These are phyloP conservation scores for Trichechus manatus DNA, from an alignment of 2,113 vertebrate genomes.

Conservation along the genomic window DNA sequence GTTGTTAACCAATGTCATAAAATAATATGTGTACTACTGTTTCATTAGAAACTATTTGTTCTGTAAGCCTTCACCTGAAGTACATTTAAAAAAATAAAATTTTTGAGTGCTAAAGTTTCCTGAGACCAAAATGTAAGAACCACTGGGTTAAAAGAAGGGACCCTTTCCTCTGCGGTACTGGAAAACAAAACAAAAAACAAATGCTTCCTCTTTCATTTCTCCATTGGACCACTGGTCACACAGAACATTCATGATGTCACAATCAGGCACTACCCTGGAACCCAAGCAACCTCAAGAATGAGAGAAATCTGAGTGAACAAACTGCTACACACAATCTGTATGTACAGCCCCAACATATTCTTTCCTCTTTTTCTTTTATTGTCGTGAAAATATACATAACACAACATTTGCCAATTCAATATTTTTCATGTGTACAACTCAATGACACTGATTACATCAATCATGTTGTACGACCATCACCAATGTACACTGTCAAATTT, in stretches of 20 bases:
- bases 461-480: neutral
- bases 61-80: too few species aligned
- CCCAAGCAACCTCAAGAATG: neutral
- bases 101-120: neutral
- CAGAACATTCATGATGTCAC: neutral
- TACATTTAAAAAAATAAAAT: neutral
- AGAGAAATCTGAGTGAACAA: neutral
- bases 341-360: neutral
- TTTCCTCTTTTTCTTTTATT: neutral
- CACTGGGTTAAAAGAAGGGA: neutral
- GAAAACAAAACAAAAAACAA: constrained; percentile 27
- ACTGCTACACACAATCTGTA: neutral
- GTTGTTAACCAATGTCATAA: too few species aligned
- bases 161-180: neutral
- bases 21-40: too few species aligned
- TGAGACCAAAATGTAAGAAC: neutral
- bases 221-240: neutral
- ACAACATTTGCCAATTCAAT: neutral
- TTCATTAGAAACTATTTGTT: too few species aligned
- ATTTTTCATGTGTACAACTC: neutral
- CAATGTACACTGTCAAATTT: neutral
- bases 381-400: neutral
- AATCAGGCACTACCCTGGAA: neutral
- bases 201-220: neutral
- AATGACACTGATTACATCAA: neutral